phyloP scores from a whole-genome alignment of 2,113 vertebrate species.

The Apteryx mantelli region DNA sequence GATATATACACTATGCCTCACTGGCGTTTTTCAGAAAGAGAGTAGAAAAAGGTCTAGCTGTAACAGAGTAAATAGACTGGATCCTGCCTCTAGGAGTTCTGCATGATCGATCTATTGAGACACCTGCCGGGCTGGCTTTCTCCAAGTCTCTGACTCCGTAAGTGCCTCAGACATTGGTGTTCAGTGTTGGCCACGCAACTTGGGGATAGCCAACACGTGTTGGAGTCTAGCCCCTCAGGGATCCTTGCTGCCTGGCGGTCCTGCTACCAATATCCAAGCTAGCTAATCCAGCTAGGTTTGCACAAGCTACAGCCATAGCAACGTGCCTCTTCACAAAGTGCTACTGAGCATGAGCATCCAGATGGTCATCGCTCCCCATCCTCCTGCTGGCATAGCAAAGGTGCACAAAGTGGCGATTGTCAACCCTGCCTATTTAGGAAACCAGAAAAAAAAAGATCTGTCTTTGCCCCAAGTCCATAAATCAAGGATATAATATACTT shows the following conservation, averaged over 20 bases:
- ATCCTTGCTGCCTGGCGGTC: neutral
- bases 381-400: neutral
- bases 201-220: fast-evolving
- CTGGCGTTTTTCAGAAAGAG: neutral
- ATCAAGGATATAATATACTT: neutral
- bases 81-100: neutral
- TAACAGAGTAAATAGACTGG: neutral
- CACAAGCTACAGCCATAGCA: neutral
- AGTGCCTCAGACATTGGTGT: neutral
- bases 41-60: too few relatives aligned
- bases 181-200: neutral
- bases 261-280: neutral
- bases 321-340: neutral
- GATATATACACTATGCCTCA: neutral
- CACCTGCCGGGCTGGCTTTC: neutral
- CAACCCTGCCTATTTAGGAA: neutral
- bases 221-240: neutral
- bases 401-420: too few relatives aligned
- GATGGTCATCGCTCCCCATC: neutral
- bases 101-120: fast-evolving
- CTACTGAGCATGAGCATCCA: neutral
- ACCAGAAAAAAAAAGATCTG: neutral
- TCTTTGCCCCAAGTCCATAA: neutral
- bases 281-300: neutral
- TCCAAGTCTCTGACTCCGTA: neutral